Evolutionary conservation across 2,888 invertebrate genomes (phyloP), one percentile per base, ranked within the genome.

Genomic region (Schizotus pectinicornis): DNA sequence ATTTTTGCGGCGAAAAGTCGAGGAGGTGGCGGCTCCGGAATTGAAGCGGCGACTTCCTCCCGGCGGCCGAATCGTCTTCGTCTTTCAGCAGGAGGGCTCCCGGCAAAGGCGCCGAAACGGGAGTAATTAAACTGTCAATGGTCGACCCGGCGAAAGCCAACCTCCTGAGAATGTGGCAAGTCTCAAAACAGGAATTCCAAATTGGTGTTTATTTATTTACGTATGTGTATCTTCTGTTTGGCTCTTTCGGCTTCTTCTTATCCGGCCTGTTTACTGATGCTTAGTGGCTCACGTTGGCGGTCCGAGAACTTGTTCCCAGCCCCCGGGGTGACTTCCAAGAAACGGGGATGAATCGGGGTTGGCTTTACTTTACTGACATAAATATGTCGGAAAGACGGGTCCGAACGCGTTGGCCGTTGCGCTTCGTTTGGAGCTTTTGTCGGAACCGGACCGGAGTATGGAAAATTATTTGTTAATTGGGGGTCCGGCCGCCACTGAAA

Each of bases 161-260:
- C 54, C 59, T 54, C 62, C 58, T 39, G 59, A 62, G 63, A 63
- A 64, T 60, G 60, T 55, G 56, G 64, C 47, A 52, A 46, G 58
- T 43, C 38, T 54, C 41, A 59, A 61, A 63, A 59, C 57, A 64
- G 63, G 64, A 70, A 68, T 70, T 67, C 58, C 49, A 61, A 63
- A 71, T 67, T 63, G 58, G 63, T 64, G 67, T 67, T 69, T 69
- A 68, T 71, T 71, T 71, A 71, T 71, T 71, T 71, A 71, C 65
- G 62, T 68, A 64, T 65, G 61, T 63, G 67, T 68, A 70, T 71
- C 68, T 69, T 60, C 63, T 56, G 53, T 63, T 67, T 64, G 67
- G 63, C 67, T 63, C 69, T 69, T 69, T 71, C 69, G 69, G 69
- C 69, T 64, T 69, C 69, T 67, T 69, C 71, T 71, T 71, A 71